These are phyloP conservation scores for Drosophila greeni DNA, from an alignment of 2,888 invertebrate genomes.

Conservation along the genomic window DNA sequence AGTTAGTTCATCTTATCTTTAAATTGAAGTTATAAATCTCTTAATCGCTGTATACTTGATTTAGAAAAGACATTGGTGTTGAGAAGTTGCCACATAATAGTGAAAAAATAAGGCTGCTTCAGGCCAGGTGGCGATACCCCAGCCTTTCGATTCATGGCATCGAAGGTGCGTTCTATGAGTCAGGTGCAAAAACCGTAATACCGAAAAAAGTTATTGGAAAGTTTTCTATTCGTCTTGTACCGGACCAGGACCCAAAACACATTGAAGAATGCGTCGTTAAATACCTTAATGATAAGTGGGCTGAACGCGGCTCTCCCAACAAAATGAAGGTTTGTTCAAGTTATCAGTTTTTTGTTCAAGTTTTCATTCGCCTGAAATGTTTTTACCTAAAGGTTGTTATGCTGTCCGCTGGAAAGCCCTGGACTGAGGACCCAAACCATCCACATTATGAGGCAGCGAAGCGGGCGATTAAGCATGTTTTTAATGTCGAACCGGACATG, in stretches of 20 bases:
- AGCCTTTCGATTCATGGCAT: conserved; percentile 96
- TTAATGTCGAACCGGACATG: conserved; percentile 92
- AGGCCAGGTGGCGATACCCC: conserved; percentile 97
- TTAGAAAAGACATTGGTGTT: conserved; percentile 84
- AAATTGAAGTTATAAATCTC: conserved; percentile 46
- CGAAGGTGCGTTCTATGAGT: conserved; percentile 93
- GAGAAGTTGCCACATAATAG: conserved; percentile 85
- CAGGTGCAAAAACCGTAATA: conserved; percentile 97
- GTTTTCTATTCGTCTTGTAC: conserved; percentile 98
- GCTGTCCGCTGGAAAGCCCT: conserved; percentile 85
- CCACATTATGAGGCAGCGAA: conserved; percentile 95
- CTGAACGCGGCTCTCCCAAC: conserved; percentile 90
- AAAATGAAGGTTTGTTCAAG: conserved; percentile 82
- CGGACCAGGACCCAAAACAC: conserved; percentile 91
- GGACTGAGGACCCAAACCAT: conserved; percentile 95
- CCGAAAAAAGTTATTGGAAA: conserved; percentile 96
- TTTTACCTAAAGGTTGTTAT: conserved; percentile 46
- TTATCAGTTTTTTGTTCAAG: background rate
- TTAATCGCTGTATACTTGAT: conserved; percentile 1
- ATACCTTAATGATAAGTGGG: conserved; percentile 89
- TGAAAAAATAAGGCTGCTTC: conserved; percentile 89
- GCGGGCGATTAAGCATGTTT: conserved; percentile 89
- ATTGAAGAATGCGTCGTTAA: conserved; percentile 89
- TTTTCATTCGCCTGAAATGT: background rate
- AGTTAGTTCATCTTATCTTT: conserved; percentile 77